Conservation (phyloP, 2,113 vertebrate genomes). For the Chloropsis hardwickii region DNA sequence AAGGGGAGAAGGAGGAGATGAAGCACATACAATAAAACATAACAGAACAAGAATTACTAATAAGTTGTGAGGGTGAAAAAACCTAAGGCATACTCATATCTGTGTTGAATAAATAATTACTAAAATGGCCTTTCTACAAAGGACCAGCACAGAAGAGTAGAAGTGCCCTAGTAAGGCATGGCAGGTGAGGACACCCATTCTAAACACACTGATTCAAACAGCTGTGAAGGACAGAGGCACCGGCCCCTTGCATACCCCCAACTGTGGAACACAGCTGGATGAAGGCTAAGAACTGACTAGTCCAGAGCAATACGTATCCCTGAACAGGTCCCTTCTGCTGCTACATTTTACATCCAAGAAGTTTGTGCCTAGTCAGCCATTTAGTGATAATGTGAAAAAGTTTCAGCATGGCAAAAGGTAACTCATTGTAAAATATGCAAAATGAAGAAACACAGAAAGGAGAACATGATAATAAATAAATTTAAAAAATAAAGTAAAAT, state of each 20-base stretch:
- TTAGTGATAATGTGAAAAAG: background rate
- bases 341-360: background rate
- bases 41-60: background rate
- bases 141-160: background rate
- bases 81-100: background rate
- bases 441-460: background rate
- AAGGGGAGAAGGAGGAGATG: accelerated
- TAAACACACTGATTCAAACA: background rate
- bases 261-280: accelerated
- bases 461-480: background rate
- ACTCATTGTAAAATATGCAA: background rate
- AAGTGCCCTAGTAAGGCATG: background rate
- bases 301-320: background rate
- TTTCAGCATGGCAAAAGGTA: background rate
- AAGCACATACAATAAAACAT: background rate
- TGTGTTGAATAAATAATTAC: background rate
- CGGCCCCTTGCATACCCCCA: background rate
- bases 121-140: background rate
- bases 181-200: background rate
- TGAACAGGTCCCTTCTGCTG: background rate
- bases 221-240: background rate
- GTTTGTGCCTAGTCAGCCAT: background rate
- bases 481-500: background rate
- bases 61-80: background rate
- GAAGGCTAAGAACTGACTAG: background rate